These are phyloP conservation scores for Probaryconus sp. DNA, from an alignment of 1,140 invertebrate species.

Conservation along the genomic window DNA sequence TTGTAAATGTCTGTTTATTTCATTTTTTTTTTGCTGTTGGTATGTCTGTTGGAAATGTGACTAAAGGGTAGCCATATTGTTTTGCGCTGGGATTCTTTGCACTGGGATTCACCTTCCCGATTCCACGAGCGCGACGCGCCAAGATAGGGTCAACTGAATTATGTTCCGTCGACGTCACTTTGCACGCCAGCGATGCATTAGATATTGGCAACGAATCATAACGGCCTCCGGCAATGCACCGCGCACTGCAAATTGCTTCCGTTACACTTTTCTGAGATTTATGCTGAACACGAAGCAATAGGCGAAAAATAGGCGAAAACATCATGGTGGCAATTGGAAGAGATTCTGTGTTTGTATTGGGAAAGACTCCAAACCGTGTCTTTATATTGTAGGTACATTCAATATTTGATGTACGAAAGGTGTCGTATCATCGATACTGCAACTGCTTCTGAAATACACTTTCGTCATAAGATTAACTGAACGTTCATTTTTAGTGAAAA, in stretches of 20 bases:
- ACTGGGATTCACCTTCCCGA: constrained; percentile 52
- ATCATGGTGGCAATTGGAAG: constrained; percentile 53
- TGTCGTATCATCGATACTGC: too few species aligned
- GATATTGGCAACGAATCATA: constrained; percentile 74
- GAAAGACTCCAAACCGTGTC: constrained; percentile 42
- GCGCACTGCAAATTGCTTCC: constrained; percentile 71
- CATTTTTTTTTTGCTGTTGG: too few species aligned
- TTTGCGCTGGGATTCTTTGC: too few species aligned
- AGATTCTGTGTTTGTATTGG: constrained; percentile 56
- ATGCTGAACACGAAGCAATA: constrained; percentile 62
- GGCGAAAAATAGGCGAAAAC: constrained; percentile 54
- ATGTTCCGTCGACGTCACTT: constrained; percentile 71
- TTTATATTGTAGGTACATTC: constrained; percentile 37
- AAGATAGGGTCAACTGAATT: constrained; percentile 72
- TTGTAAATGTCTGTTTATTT: too few species aligned
- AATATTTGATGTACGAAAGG: constrained; percentile 48
- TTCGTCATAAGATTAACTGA: too few species aligned
- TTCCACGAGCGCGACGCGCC: constrained; percentile 58
- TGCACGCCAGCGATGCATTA: constrained; percentile 73
- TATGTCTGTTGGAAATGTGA: too few species aligned
- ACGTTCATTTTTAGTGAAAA: too few species aligned
- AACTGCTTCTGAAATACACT: too few species aligned
- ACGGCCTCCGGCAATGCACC: constrained; percentile 68
- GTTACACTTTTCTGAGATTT: constrained; percentile 71
- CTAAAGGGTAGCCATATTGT: too few species aligned